Base-by-base conservation (phyloP, 2,113 vertebrate genomes). In the Ovis aries region DNA sequence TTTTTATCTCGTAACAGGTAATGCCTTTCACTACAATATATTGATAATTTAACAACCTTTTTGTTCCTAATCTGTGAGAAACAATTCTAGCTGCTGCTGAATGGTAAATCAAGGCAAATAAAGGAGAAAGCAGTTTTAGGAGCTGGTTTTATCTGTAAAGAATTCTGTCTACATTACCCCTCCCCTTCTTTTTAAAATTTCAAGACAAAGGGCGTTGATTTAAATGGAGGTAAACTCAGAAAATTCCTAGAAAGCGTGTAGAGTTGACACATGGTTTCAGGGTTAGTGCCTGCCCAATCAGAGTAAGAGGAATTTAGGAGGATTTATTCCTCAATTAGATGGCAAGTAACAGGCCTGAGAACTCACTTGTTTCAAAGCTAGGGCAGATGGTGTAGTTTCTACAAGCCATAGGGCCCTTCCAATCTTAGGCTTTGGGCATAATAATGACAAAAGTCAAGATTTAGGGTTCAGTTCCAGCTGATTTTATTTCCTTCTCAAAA, bases 401-500 rank as follows among this genome's bases (percentile, higher is more conserved):
- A 36, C 4, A 45, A 1, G 23, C 17, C 2, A 9, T 1, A 27
- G 33, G 43, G 86, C 67, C 83, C 52, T 91, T 71, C 90, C 57
- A 29, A 36, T 45, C 40, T 57, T 11, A 62, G 25, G 43, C 55
- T 59, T 1, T 40, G 55, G 74, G 84, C 36, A 78, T 13, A 98
- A 97, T 85, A 98, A 99, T 95, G 98, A 99, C 99, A 98, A 98
- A 95, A 98, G 98, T 94, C 97, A 97, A 93, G 92, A 96, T 98
- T 98, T 99, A 99, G 99, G 99, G 99, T 99, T 99, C 99, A 99
- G 99, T 99, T 99, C 99, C 99, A 99, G 99, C 99, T 99, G 99
- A 99, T 99, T 99, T 99, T 99, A 99, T 99, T 99, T 99, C 99
- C 99, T 99, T 99, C 99, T 99, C 99, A 99, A 99, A 99, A 99